phyloP scores from a whole-genome alignment of 2,888 invertebrate genomes.

The Microplitis manilae region DNA sequence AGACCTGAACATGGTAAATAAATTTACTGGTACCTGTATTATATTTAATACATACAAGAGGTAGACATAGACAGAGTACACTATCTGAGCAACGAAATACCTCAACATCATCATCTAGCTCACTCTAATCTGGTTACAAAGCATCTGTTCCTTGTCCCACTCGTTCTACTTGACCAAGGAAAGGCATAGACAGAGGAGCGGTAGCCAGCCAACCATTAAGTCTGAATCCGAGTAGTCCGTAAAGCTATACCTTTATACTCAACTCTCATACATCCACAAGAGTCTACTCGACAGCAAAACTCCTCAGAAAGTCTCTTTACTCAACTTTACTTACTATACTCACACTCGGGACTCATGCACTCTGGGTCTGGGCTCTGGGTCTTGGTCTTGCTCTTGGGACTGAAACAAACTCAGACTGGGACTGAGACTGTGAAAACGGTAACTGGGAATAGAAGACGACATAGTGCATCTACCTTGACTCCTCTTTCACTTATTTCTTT shows the following conservation, averaged over 20 bases:
- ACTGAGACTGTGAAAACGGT: no score
- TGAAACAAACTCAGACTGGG: background rate
- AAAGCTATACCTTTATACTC: slow-evolving; percentile 45
- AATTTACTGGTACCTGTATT: background rate
- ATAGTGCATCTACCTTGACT: slow-evolving; percentile 1
- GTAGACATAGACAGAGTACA: slow-evolving; percentile 23
- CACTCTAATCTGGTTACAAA: background rate
- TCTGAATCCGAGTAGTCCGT: slow-evolving; percentile 60
- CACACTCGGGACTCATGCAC: background rate
- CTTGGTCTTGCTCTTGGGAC: background rate
- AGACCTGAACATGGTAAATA: background rate
- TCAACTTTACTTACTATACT: background rate
- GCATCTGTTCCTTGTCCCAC: slow-evolving; percentile 26
- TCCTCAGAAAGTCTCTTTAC: background rate
- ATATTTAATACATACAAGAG: background rate
- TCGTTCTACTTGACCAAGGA: slow-evolving; percentile 51
- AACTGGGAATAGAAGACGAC: background rate
- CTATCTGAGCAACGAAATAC: slow-evolving; percentile 3
- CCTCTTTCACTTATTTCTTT: background rate
- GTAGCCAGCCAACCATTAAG: slow-evolving; percentile 66
- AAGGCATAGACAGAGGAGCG: slow-evolving; percentile 58
- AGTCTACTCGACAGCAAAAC: background rate
- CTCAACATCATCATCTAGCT: slow-evolving; percentile 4
- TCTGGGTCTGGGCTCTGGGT: background rate
- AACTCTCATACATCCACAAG: background rate